phyloP scores from a whole-genome alignment of 2,888 invertebrate species.

The Synanthedon myopaeformis region DNA sequence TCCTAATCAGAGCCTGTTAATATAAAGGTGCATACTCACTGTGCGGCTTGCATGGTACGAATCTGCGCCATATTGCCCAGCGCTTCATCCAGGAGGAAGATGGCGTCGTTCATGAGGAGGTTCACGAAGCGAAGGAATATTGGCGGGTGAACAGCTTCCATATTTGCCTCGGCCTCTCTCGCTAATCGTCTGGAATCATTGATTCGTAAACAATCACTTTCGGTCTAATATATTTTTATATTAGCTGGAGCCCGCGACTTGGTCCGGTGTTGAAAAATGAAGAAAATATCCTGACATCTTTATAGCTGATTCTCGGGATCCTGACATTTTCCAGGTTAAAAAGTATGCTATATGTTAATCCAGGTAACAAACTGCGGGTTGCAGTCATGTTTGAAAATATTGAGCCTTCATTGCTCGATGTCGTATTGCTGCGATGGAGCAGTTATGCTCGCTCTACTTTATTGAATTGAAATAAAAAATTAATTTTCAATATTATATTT shows the following conservation, averaged over 20 bases:
- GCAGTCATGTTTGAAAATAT: neutral
- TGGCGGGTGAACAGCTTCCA: conserved; percentile 92
- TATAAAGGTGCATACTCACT: conserved; percentile 55
- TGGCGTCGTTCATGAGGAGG: conserved; percentile 96
- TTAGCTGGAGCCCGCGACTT: too few relatives aligned
- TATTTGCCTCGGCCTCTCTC: conserved; percentile 82
- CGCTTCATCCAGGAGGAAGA: conserved; percentile 93
- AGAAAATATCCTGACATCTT: too few relatives aligned
- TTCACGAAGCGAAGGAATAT: conserved; percentile 95
- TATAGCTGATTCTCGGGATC: too few relatives aligned
- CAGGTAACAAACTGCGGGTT: neutral
- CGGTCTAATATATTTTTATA: too few relatives aligned
- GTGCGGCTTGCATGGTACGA: conserved; percentile 81
- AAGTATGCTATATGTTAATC: too few relatives aligned
- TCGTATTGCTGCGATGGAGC: too few relatives aligned
- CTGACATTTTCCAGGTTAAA: too few relatives aligned
- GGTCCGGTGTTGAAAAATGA: too few relatives aligned
- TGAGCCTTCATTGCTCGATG: neutral
- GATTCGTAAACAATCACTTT: too few relatives aligned
- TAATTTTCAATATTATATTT: neutral
- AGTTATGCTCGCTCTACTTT: neutral
- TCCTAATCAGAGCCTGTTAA: neutral
- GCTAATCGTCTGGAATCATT: conserved; percentile 73
- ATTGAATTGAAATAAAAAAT: neutral
- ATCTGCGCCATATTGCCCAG: conserved; percentile 90